Evolutionary conservation across 2,888 invertebrate genomes (phyloP), one percentile per base, ranked within the genome.

Genomic region (Pachymerium ferrugineum): DNA sequence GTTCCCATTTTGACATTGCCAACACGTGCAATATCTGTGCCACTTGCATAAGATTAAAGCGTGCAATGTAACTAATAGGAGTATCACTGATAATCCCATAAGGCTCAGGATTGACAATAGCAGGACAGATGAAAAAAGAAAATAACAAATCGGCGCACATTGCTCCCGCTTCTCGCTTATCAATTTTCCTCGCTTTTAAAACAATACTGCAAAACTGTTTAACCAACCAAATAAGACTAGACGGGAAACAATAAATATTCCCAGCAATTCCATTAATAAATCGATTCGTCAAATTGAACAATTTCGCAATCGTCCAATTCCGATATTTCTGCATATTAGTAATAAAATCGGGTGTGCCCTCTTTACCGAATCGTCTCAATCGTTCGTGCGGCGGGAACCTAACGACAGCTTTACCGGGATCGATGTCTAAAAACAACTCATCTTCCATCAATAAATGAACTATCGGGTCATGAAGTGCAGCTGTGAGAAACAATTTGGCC

Each of bases 81-180:
- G 93, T 90, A 80, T 97, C 97, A 3, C 92, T 92, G 1, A 85
- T 85, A 73, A 98, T 91, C 16, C 97, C 97, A 83, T 94, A 91
- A 0, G 94, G 91, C 82, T 97, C 97, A 0, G 98, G 98, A 85
- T 94, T 94, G 70, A 96, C 91, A 73, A 99, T 93, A 0, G 97
- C 97, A 1, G 97, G 97, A 80, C 97, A 98, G 75, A 99, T 91
- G 81, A 97, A 95, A 81, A 92, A 88, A 10, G 93, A 93, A 81
- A 98, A 91, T 29, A 98, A 91, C 75, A 99, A 86, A 81, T 99
- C 97, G 0, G 93, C 93, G 81, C 94, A 93, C 78, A 97, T 90
- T 0, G 88, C 87, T 75, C 83, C 79, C 1, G 84, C 84, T 77
- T 85, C 83, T 76, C 81, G 79, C 54, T 85, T 83, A 73, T 86